Evolutionary conservation across 2,113 vertebrate species (phyloP), one percentile per base, ranked within the genome.

Genomic region (Mobula birostris): DNA sequence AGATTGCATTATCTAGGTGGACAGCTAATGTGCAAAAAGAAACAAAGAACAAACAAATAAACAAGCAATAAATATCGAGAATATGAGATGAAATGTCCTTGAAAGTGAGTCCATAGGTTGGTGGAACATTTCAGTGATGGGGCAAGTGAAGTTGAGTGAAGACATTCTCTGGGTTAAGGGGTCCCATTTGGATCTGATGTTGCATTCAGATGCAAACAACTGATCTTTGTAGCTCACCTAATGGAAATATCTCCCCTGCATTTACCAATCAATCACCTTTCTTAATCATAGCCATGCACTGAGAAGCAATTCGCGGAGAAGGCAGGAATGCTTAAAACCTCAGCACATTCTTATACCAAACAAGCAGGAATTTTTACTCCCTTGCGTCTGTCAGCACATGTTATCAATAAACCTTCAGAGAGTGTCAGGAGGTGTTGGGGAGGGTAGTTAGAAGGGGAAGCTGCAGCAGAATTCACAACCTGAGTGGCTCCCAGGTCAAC

Each of bases 351-450:
- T 92, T 40, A 72, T 72, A 92, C 68, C 68, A 92, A 72, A 24
- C 63, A 92, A 72, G 19, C 63, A 92, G 66, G 90, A 92, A 92
- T 92, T 87, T 68, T 87, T 68, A 72, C 66, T 72, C 66, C 90
- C 19, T 72, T 21, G 19, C 11, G 21, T 15, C 19, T 92, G 90
- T 92, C 63, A 48, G 21, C 66, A 48, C 63, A n/a, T 36, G 19
- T 92, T 72, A 36, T 92, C 90, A 92, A 63, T 63, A n/a, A 87
- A 14, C 83, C 83, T 63, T 61, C 21, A 24, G 80, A 14, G 82
- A 12, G 82, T 0, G 56, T 2, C 11, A 24, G 48, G 82, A 27
- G 40, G 19, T 19, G 40, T 9, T 0, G 56, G 56, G 7, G 56
- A 27, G 21, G 82, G 29, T 36, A n/a, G 32, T n/a, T 2, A 36